Evolutionary conservation across 2,888 invertebrate species (phyloP).

Genomic region (Latrodectus elegans): DNA sequence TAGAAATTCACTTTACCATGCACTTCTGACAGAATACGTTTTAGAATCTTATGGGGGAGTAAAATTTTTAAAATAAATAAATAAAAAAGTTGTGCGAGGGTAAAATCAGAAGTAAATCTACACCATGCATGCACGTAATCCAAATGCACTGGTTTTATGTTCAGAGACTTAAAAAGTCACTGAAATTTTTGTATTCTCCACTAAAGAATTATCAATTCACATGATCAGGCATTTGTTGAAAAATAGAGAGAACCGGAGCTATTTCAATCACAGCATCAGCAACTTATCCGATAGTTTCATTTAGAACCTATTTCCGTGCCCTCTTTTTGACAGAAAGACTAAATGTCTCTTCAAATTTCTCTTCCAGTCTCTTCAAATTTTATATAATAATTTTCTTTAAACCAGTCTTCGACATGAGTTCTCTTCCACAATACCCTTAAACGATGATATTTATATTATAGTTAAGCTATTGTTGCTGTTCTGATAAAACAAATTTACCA

Average conservation of each 20-base stretch:
- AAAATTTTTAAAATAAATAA: background rate
- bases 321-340: no score
- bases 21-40: constrained; percentile 1
- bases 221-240: background rate
- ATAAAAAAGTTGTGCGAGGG: background rate
- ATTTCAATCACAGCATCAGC: background rate
- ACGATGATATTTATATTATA: background rate
- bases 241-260: background rate
- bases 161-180: background rate
- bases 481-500: background rate
- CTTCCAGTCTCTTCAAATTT: background rate
- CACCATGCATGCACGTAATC: background rate
- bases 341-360: no score
- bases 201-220: background rate
- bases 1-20: background rate
- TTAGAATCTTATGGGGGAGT: background rate
- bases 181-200: background rate
- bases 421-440: background rate
- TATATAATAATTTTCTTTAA: background rate
- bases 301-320: no score
- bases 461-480: background rate
- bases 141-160: background rate
- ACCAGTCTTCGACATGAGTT: background rate
- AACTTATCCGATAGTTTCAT: background rate
- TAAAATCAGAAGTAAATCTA: background rate